phyloP scores from a whole-genome alignment of 2,113 vertebrate species.

The Cyanoderma ruficeps region DNA sequence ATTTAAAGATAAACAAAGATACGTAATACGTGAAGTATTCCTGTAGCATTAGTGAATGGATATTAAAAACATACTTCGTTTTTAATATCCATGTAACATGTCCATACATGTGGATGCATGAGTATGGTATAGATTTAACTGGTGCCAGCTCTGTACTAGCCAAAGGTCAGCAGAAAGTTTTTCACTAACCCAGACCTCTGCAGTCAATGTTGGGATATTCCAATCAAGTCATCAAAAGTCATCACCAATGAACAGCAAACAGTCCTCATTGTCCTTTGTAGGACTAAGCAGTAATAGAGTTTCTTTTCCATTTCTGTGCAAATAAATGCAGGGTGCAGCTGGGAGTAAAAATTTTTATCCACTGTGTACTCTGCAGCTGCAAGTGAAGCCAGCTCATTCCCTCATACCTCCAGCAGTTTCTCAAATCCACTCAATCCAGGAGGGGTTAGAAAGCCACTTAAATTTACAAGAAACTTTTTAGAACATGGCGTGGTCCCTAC shows the following conservation, averaged over 20 bases:
- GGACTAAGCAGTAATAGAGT: neutral
- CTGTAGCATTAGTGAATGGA: neutral
- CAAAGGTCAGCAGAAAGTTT: neutral
- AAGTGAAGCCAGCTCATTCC: neutral
- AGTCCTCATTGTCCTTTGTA: neutral
- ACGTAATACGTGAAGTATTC: neutral
- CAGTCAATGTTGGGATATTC: neutral
- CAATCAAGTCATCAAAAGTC: neutral
- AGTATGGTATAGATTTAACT: neutral
- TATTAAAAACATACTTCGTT: fast-evolving
- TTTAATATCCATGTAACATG: no score
- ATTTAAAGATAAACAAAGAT: neutral
- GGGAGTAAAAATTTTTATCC: neutral
- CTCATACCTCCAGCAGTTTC: neutral
- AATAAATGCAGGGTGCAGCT: neutral
- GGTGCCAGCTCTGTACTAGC: neutral
- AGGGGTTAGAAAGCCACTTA: neutral
- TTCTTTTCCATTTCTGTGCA: neutral
- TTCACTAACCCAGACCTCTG: neutral
- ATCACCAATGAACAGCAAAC: neutral
- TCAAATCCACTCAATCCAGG: neutral
- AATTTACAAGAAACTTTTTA: neutral
- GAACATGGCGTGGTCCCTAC: neutral
- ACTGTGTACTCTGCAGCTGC: neutral
- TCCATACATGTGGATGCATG: neutral